These are phyloP conservation scores for Listrodromus nycthemerus DNA, from an alignment of 2,888 invertebrate genomes.

Conservation along the genomic window DNA sequence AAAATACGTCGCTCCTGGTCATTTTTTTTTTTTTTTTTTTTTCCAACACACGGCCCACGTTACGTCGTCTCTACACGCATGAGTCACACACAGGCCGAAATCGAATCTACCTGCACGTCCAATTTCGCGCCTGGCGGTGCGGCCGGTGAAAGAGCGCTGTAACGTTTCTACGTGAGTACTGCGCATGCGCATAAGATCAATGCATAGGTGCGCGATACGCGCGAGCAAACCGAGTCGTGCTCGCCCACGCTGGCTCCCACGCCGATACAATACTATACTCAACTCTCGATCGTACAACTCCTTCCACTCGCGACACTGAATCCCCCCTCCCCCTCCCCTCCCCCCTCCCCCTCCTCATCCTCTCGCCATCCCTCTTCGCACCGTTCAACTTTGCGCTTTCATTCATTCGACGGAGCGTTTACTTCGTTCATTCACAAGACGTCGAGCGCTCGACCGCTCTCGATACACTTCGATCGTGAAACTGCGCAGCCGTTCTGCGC, in stretches of 20 bases:
- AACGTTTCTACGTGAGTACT: slow-evolving; percentile 27
- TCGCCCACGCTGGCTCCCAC: slow-evolving; percentile 74
- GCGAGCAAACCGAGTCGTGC: slow-evolving; percentile 33
- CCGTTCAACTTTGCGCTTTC: slow-evolving; percentile 75
- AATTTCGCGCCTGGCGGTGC: slow-evolving; percentile 4
- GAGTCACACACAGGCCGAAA: slow-evolving; percentile 19
- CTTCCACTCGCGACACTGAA: slow-evolving; percentile 54
- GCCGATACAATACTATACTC: slow-evolving; percentile 57
- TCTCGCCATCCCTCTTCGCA: slow-evolving; percentile 43
- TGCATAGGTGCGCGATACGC: slow-evolving; percentile 11
- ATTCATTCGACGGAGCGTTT: slow-evolving; percentile 70
- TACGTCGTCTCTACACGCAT: slow-evolving; percentile 7
- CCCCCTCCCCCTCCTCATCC: slow-evolving; percentile 11
- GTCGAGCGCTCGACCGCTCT: slow-evolving; percentile 39
- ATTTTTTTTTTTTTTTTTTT: slow-evolving; percentile 5
- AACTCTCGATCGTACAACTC: slow-evolving; percentile 61
- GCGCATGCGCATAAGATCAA: neutral
- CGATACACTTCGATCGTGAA: slow-evolving; percentile 75
- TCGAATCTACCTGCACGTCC: slow-evolving; percentile 3
- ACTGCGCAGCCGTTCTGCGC: slow-evolving; percentile 42
- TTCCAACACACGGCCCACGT: neutral
- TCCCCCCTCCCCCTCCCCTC: slow-evolving; percentile 16
- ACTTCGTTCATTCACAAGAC: slow-evolving; percentile 76
- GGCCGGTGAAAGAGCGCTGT: slow-evolving; percentile 25
- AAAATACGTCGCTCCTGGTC: slow-evolving; percentile 1